Percentiles rank a stretch among this genome's conserved stretches.
These are phyloP conservation scores for Lampris megalopsis DNA, from an alignment of 2,113 vertebrate genomes.

Conservation along the genomic window DNA sequence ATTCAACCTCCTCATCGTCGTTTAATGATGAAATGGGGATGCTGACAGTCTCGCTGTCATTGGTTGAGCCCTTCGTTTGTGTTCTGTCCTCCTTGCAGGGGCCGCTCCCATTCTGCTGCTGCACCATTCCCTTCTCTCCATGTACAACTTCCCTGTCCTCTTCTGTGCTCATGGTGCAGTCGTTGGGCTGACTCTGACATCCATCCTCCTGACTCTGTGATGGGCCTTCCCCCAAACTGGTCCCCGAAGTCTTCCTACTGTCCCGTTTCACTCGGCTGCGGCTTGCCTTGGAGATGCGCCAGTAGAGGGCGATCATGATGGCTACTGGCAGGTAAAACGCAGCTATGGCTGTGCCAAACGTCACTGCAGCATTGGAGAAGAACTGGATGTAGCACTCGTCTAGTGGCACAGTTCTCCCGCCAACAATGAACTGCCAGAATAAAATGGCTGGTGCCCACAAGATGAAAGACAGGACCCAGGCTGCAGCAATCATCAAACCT, in stretches of 20 bases:
- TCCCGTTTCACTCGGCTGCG: slow-evolving; percentile 91
- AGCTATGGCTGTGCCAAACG: slow-evolving; percentile 97
- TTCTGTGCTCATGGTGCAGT: slow-evolving; percentile 43
- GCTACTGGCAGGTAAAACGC: slow-evolving; percentile 96
- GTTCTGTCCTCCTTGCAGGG: slow-evolving; percentile 9
- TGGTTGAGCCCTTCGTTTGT: slow-evolving; percentile 21
- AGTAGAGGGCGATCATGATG: slow-evolving; percentile 96
- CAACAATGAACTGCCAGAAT: slow-evolving; percentile 98
- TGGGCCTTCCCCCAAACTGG: slow-evolving; percentile 83
- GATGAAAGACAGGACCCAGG: slow-evolving; percentile 96
- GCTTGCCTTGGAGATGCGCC: slow-evolving; percentile 95
- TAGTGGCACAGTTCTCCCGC: slow-evolving; percentile 87
- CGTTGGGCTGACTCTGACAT: slow-evolving; percentile 85
- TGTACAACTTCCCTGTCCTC: slow-evolving; percentile 12
- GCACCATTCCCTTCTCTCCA: slow-evolving; percentile 56
- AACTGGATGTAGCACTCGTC: slow-evolving; percentile 94
- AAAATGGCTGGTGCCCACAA: slow-evolving; percentile 98
- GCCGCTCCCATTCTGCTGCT: slow-evolving; percentile 59
- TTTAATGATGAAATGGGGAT: slow-evolving; percentile 52
- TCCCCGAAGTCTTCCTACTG: slow-evolving; percentile 81
- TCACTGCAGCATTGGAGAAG: slow-evolving; percentile 93
- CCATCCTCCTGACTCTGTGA: slow-evolving; percentile 87
- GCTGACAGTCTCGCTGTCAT: slow-evolving; percentile 16
- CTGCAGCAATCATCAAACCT: slow-evolving; percentile 95
- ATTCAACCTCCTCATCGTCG: slow-evolving; percentile 16